Percentiles rank a stretch among this genome's conserved stretches.
Evolutionary conservation across 2,797 vertebrate species (phyloP).

Genomic region (Fringilla coelebs): DNA sequence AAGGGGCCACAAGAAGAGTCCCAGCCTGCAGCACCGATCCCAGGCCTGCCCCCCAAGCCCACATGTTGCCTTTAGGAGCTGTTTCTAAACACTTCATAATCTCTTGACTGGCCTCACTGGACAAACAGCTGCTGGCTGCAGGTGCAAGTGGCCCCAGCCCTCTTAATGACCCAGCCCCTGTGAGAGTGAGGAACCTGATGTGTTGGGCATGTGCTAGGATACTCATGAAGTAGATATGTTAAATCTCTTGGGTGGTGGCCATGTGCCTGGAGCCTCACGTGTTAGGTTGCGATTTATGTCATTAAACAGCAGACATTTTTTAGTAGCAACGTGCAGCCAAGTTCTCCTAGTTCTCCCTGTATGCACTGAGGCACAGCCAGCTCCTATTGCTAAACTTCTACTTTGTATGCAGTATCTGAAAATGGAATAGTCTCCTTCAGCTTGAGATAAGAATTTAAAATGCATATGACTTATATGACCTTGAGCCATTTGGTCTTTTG

Average conservation of each 20-base stretch:
- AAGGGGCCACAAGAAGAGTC: neutral
- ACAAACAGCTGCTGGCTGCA: neutral
- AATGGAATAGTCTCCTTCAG: neutral
- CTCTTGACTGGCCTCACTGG: neutral
- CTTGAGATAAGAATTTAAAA: neutral
- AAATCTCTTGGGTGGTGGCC: neutral
- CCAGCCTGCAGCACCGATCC: neutral
- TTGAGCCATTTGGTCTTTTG: neutral
- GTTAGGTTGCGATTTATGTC: neutral
- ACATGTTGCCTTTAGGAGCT: neutral
- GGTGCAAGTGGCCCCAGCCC: neutral
- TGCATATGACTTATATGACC: neutral
- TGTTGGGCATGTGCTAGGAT: neutral
- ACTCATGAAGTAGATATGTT: neutral
- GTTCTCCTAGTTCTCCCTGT: neutral
- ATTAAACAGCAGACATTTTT: neutral
- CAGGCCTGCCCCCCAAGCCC: neutral
- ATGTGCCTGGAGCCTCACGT: slow-evolving; percentile 5
- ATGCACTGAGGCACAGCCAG: neutral
- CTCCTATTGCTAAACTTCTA: neutral
- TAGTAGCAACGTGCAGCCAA: neutral
- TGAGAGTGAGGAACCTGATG: neutral
- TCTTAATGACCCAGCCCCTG: neutral
- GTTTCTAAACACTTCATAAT: neutral
- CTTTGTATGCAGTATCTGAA: neutral